These are phyloP conservation scores for Drosophila rhopaloa DNA, from an alignment of 1,140 invertebrate species.

Conservation along the genomic window DNA sequence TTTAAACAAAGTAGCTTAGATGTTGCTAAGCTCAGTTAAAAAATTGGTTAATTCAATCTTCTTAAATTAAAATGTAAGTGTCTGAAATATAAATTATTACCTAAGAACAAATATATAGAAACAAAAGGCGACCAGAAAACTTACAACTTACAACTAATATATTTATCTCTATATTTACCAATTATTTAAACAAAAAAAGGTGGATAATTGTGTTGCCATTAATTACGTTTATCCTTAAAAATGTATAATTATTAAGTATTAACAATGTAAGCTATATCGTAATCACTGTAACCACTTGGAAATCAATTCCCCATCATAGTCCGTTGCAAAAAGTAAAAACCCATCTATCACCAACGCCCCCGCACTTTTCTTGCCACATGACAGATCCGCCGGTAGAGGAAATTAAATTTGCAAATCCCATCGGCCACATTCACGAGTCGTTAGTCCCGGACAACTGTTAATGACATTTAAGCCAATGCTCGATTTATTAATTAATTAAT, in stretches of 20 bases:
- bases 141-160: too few species aligned
- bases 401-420: slow-evolving; percentile 65
- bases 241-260: slow-evolving; percentile 1
- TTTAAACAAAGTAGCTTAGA: neutral
- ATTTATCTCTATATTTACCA: too few species aligned
- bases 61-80: too few species aligned
- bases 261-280: neutral
- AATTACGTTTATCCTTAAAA: neutral
- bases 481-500: slow-evolving; percentile 75
- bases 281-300: slow-evolving; percentile 11
- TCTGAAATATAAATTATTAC: too few species aligned
- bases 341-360: slow-evolving; percentile 33
- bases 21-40: neutral
- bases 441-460: slow-evolving; percentile 52
- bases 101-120: too few species aligned
- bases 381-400: slow-evolving; percentile 47
- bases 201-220: too few species aligned
- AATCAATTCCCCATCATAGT: slow-evolving; percentile 16
- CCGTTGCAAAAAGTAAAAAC: slow-evolving; percentile 1
- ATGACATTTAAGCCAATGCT: slow-evolving; percentile 61
- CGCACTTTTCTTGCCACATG: slow-evolving; percentile 29
- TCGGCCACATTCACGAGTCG: slow-evolving; percentile 36
- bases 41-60: neutral
- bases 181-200: too few species aligned
- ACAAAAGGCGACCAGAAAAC: too few species aligned